Conservation (phyloP, 2,797 vertebrate species). For the Strix occidentalis region DNA sequence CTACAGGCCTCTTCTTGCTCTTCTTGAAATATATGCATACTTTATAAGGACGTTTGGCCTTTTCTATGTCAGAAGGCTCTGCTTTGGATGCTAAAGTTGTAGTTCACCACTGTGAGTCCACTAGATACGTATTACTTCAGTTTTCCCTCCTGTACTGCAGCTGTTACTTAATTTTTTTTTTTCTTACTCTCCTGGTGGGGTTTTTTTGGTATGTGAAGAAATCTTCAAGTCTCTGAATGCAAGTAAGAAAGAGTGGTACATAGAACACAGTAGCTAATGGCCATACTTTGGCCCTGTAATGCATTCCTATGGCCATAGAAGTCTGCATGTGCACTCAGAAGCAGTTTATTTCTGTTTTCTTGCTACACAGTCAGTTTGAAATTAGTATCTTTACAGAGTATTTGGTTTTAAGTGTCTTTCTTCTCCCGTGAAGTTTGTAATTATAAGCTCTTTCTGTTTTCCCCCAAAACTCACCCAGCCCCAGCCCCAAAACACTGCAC, state of each 20-base stretch:
- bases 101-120: neutral
- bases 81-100: neutral
- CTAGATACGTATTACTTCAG: neutral
- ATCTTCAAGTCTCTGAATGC: neutral
- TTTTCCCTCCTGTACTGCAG: neutral
- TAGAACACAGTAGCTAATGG: neutral
- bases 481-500: neutral
- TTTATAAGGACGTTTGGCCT: neutral
- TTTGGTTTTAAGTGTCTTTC: neutral
- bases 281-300: neutral
- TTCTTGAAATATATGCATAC: neutral
- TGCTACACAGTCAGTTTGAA: neutral
- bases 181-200: neutral
- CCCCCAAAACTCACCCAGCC: neutral
- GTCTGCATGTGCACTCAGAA: neutral
- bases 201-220: neutral
- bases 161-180: neutral
- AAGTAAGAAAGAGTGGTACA: neutral
- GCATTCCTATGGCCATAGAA: neutral
- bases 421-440: neutral
- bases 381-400: neutral
- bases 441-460: neutral
- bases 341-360: neutral
- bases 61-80: constrained; percentile 6
- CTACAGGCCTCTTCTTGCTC: constrained; percentile 6